Base-by-base conservation (phyloP, 2,888 invertebrate genomes). In the Mythimna albipuncta region DNA sequence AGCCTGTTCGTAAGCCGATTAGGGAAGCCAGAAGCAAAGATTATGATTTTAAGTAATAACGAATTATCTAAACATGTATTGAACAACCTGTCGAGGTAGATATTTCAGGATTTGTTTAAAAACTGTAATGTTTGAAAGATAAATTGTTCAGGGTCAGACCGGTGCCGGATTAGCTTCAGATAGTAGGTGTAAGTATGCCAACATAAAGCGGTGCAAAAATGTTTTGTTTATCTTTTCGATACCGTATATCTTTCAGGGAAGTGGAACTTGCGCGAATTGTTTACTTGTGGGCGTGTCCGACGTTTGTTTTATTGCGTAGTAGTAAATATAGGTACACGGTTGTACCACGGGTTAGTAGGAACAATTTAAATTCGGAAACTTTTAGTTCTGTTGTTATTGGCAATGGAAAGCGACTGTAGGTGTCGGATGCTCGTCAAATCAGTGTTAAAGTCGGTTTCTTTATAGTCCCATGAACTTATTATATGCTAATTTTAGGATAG, bases 161-260 rank as follows among this genome's bases (percentile, higher is more conserved):
- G n/a, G 9, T 52, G 50, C 75, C 50, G 55, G 54, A 71, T 81
- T 64, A 71, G 41, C 50, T 76, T 38, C 11, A 59, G 77, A 64
- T 71, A 76, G 64, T 71, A 75, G 47, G 47, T 47, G 13, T 9
- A 7, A 11, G 41, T 76, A 77, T 35, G 55, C 26, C 6, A 58
- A 64, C 59, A 68, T 61, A 69, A 71, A 71, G 63, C 58, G 54
- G 68, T 68, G 79, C 55, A 79, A 79, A 82, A 71, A 68, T 79
- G 54, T 82, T 65, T 63, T 81, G 72, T 74, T 74, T 81, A 82
- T 82, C 68, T 79, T 54, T 57, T 38, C 66, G 55, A 82, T 82
- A 82, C 21, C 52, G 66, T 81, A 44, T 80, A 79, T 81, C 83
- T 75, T 75, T 70, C 79, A 61, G 75, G 68, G 70, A 71, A 82